phyloP scores from a whole-genome alignment of 2,113 vertebrate species.

The Lepidiolamprologus cunningtoni region DNA sequence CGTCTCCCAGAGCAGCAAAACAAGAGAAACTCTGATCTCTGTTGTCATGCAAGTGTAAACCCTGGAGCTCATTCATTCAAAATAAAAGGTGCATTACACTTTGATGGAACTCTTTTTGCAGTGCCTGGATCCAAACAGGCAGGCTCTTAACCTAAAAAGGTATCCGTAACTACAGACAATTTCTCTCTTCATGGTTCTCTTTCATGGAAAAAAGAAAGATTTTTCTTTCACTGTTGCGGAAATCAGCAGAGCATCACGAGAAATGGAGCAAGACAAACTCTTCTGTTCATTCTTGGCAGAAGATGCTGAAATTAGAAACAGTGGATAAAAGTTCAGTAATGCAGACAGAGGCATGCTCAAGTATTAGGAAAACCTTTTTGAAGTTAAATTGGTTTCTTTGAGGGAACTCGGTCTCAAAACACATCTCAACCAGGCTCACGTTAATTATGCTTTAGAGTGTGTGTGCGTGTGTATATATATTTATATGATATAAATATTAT shows the following conservation, averaged over 20 bases:
- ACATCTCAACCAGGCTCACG: neutral
- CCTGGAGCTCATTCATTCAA: constrained; percentile 25
- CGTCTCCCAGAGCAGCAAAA: constrained; percentile 7
- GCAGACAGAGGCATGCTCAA: neutral
- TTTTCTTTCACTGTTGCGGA: neutral
- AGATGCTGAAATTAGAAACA: neutral
- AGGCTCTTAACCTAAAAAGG: neutral
- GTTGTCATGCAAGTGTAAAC: constrained; percentile 34
- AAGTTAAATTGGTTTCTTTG: neutral
- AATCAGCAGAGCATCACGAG: constrained; percentile 5
- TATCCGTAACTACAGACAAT: neutral
- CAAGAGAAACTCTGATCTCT: constrained; percentile 6
- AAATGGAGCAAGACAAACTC: neutral
- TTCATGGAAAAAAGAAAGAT: neutral
- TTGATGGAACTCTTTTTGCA: constrained; percentile 9
- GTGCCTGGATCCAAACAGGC: neutral
- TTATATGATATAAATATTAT: neutral
- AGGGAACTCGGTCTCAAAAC: neutral
- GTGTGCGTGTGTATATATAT: neutral
- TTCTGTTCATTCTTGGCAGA: neutral
- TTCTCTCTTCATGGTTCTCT: neutral
- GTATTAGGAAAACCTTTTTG: neutral
- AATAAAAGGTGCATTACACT: constrained; percentile 5
- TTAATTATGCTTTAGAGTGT: neutral
- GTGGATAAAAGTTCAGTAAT: neutral